phyloP scores from a whole-genome alignment of 2,888 invertebrate genomes.

The Drosophila picticornis region DNA sequence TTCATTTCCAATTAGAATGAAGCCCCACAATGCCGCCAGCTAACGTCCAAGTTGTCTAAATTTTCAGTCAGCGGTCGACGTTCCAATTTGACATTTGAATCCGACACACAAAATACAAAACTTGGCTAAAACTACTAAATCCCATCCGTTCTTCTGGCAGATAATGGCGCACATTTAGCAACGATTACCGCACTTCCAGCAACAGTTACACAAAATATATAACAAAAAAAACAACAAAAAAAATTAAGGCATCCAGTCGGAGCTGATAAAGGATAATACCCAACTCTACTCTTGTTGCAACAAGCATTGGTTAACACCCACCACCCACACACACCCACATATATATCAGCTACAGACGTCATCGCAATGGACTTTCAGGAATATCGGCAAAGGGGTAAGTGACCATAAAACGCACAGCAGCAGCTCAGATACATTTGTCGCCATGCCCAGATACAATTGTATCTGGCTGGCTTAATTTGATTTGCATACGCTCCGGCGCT shows the following conservation, averaged over 20 bases:
- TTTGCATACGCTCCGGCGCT: constrained; percentile 42
- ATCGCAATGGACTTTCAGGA: constrained; percentile 86
- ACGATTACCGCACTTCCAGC: constrained; percentile 17
- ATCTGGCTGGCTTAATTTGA: constrained; percentile 65
- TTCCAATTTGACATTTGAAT: constrained; percentile 65
- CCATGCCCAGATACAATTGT: constrained; percentile 41
- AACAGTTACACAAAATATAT: constrained; percentile 15
- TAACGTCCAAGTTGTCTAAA: constrained; percentile 45
- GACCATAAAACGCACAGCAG: constrained; percentile 75
- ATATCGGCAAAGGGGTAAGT: constrained; percentile 87
- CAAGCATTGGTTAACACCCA: constrained; percentile 12
- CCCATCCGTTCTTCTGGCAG: constrained; percentile 27
- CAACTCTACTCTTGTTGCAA: constrained; percentile 5
- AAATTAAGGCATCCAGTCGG: constrained; percentile 7
- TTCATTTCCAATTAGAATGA: constrained; percentile 69
- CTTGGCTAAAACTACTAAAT: constrained; percentile 32
- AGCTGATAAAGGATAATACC: constrained; percentile 25
- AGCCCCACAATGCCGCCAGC: constrained; percentile 68
- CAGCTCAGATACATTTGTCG: constrained; percentile 36
- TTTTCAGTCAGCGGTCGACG: constrained; percentile 70
- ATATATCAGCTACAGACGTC: constrained; percentile 23
- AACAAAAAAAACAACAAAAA: not conserved
- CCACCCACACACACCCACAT: constrained; percentile 1
- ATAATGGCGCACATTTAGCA: constrained; percentile 54
- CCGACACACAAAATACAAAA: constrained; percentile 39